Conservation (phyloP, 2,888 invertebrate genomes). For the Drosophila aldrichi region DNA sequence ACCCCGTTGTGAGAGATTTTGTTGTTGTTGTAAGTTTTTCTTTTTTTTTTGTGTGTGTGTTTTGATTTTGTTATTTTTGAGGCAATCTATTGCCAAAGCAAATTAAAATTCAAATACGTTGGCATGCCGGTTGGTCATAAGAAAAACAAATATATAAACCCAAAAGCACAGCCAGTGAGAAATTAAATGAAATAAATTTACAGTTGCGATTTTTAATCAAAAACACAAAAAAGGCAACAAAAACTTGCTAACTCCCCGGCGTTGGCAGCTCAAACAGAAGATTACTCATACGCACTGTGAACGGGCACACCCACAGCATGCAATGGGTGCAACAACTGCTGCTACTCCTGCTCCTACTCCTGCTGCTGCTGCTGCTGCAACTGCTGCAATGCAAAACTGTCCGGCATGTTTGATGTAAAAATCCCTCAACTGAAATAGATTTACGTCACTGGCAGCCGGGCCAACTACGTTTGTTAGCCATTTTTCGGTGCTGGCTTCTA, state of each 20-base stretch:
- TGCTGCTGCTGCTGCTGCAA: constrained; percentile 5
- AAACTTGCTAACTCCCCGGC: constrained; percentile 17
- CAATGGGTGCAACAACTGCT: constrained; percentile 32
- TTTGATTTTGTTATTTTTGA: constrained; percentile 13
- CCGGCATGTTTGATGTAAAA: constrained; percentile 78
- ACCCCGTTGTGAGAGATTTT: neutral
- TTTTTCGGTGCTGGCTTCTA: constrained; percentile 40
- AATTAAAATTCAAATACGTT: constrained; percentile 74
- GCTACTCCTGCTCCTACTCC: constrained; percentile 19
- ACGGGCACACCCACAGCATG: constrained; percentile 46
- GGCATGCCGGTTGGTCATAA: constrained; percentile 48
- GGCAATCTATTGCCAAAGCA: constrained; percentile 55
- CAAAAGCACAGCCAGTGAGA: constrained; percentile 41
- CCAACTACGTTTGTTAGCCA: constrained; percentile 57
- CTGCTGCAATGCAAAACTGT: constrained; percentile 68
- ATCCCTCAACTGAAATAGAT: constrained; percentile 82
- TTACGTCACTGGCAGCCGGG: constrained; percentile 78
- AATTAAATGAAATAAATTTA: constrained; percentile 71
- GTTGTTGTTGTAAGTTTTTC: neutral
- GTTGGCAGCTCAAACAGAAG: constrained; percentile 35
- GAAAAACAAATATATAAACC: constrained; percentile 16
- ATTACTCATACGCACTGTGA: constrained; percentile 68
- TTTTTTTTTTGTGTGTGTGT: constrained; percentile 16
- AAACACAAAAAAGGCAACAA: constrained; percentile 37
- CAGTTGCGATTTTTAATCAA: constrained; percentile 68